Base-by-base conservation (phyloP, 2,797 vertebrate species). In the Oreochromis grahami region DNA sequence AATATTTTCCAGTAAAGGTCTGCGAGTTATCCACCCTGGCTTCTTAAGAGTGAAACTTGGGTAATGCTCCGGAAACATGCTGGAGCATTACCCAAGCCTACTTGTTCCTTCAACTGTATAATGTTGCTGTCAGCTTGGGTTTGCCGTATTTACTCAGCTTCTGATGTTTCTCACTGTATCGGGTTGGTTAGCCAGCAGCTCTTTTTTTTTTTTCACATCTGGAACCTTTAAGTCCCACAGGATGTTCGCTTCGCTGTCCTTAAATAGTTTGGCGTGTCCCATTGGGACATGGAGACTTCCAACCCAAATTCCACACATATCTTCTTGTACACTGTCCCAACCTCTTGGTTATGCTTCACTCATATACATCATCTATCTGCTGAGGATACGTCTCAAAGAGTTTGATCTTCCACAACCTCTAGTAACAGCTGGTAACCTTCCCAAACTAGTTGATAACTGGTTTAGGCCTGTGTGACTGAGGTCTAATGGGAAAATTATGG, bases 1-100 rank as follows among this genome's bases (percentile, higher is more conserved):
- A 7, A 1, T 60, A 34, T 60, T 60, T 0, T 19, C 3, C 1
- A 0, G 15, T 58, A 58, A 58, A 58, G 21, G 0, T 15, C 21
- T 45, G 65, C 9, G 9, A 45, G 15, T 72, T 72, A 72, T 1
- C 24, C 41, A 19, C 17, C 17, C 15, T 72, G 24, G 68, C 41
- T 72, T 72, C 68, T 43, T 29, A 72, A 48, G 68, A 29, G 9
- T 48, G 41, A 72, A 72, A 45, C 63, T 7, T 26, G 17, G 17
- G 11, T 63, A 63, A 13, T 65, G 7, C n/a, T 41, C 34, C 60
- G 21, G 7, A 24, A 68, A 43, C 38, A 26, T 70, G 21, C 60
- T 17, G 4, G 14, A 48, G 65, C 14, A 26, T 70, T 72, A 26
- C 43, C 68, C 14, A 45, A 48, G 14, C 65, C 24, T 26, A 72